phyloP scores from a whole-genome alignment of 2,113 vertebrate species.

The Typhlomys cinereus region DNA sequence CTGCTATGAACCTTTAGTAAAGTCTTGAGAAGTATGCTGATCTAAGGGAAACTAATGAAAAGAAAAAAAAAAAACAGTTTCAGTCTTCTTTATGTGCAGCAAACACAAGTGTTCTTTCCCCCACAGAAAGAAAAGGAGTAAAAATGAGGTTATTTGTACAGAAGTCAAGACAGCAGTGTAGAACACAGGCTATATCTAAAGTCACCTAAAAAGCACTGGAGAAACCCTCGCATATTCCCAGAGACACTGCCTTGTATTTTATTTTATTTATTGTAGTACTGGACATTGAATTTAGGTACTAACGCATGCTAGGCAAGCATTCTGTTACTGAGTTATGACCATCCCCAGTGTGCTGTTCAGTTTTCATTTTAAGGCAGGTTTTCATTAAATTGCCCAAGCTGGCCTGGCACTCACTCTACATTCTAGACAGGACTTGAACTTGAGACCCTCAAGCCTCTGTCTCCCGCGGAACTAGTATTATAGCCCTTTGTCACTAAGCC shows the following conservation, averaged over 20 bases:
- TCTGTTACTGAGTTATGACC: background rate
- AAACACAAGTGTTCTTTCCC: background rate
- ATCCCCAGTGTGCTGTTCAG: background rate
- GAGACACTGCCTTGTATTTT: background rate
- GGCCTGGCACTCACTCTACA: background rate
- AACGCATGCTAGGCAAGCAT: background rate
- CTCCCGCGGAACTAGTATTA: background rate
- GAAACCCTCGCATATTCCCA: background rate
- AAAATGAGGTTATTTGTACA: background rate
- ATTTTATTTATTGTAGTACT: background rate
- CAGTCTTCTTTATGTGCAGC: background rate
- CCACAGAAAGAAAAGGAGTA: background rate
- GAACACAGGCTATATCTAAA: background rate
- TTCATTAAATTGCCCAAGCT: background rate
- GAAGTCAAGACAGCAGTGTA: background rate
- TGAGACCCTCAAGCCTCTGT: background rate
- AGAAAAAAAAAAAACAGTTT: background rate
- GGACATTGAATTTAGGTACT: background rate
- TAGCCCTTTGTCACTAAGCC: background rate
- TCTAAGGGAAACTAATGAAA: background rate
- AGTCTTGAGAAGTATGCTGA: background rate
- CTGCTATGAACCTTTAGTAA: background rate
- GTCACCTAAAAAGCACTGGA: background rate
- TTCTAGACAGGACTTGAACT: background rate
- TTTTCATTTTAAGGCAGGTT: background rate